Conservation (phyloP, 1,140 invertebrate genomes). For the Drosophila eugracilis region DNA sequence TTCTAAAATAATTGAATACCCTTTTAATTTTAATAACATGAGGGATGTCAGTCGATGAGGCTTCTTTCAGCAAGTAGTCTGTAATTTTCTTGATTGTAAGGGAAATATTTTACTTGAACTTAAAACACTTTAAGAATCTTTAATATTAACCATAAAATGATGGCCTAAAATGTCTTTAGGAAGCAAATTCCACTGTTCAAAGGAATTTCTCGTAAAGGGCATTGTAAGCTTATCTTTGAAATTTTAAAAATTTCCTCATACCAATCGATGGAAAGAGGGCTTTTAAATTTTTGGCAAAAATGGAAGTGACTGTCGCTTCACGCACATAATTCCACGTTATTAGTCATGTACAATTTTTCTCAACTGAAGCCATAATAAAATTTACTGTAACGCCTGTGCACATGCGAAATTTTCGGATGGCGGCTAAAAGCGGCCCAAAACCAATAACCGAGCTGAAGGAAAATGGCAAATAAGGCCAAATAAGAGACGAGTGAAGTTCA, state of each 20-base stretch:
- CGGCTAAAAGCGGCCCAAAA: slow-evolving; percentile 42
- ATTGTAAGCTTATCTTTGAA: slow-evolving; percentile 10
- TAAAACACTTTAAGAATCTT: background rate
- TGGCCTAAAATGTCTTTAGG: background rate
- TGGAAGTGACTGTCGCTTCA: slow-evolving; percentile 49
- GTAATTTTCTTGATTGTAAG: background rate
- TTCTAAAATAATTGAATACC: background rate
- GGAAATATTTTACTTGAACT: background rate
- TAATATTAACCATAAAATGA: background rate
- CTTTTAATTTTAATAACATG: background rate
- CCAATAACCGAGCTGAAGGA: slow-evolving; percentile 30
- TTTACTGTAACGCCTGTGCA: slow-evolving; percentile 45
- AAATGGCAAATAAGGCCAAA: slow-evolving; percentile 2
- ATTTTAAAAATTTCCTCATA: background rate
- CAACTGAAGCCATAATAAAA: slow-evolving; percentile 68
- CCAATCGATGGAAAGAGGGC: slow-evolving; percentile 11
- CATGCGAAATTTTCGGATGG: slow-evolving; percentile 8
- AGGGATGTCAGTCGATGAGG: background rate
- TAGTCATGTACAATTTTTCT: slow-evolving; percentile 77
- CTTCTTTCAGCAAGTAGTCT: background rate
- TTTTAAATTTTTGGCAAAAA: slow-evolving; percentile 40
- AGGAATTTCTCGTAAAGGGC: background rate
- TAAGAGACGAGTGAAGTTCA: slow-evolving; percentile 10
- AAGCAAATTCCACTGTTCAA: background rate
- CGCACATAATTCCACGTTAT: slow-evolving; percentile 59